Evolutionary conservation across 2,888 invertebrate species (phyloP).

Genomic region (Archips xylosteana): DNA sequence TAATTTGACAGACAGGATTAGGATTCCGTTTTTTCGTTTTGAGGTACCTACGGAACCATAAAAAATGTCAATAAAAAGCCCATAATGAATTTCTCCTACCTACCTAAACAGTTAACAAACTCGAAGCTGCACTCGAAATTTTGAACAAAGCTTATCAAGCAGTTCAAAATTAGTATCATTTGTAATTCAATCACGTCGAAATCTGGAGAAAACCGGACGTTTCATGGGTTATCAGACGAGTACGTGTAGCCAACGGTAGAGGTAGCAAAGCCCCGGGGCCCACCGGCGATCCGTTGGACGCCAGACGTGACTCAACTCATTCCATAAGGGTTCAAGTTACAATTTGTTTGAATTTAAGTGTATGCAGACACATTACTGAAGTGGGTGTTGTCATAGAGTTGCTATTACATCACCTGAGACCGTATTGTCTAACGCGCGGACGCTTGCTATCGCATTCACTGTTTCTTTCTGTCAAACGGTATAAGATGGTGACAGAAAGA

Average conservation of each 20-base stretch:
- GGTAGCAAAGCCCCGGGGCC: conserved; percentile 4
- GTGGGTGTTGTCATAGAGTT: no score
- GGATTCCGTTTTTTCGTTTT: no score
- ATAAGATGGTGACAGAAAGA: no score
- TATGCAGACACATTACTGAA: no score
- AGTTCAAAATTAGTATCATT: conserved; percentile 11
- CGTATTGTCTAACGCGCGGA: no score
- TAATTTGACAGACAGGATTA: no score
- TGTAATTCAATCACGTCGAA: conserved; percentile 27
- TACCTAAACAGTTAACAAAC: background rate
- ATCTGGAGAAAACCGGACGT: conserved; percentile 25
- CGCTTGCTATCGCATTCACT: no score
- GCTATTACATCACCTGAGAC: no score
- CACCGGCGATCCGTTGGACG: background rate
- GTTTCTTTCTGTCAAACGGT: no score
- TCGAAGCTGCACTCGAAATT: background rate
- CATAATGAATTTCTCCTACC: background rate
- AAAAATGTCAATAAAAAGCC: no score
- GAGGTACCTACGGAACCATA: no score
- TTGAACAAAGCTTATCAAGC: background rate
- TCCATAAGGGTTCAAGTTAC: background rate
- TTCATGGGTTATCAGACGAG: conserved; percentile 48
- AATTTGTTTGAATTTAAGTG: background rate
- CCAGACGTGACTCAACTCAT: background rate
- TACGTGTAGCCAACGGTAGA: conserved; percentile 49